Evolutionary conservation across 2,888 invertebrate genomes (phyloP).

Genomic region (Drosophila neotestacea): DNA sequence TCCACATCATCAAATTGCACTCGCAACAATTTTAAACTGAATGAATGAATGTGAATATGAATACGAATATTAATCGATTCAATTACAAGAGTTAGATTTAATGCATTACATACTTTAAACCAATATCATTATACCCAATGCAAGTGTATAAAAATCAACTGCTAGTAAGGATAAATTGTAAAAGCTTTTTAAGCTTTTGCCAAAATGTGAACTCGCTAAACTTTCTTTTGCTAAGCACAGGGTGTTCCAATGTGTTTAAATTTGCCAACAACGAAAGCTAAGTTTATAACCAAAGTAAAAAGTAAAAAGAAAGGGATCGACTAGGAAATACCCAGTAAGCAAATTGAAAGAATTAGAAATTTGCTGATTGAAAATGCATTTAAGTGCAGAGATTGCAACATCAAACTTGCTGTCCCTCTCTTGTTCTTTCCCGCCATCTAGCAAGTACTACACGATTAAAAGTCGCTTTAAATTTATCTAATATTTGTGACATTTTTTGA

Average conservation of each 20-base stretch:
- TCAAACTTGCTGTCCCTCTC: too few relatives aligned
- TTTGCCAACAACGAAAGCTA: not conserved
- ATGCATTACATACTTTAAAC: not conserved
- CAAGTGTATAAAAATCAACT: not conserved
- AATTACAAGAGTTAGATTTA: not conserved
- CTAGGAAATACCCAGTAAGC: not conserved
- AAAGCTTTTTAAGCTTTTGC: slow-evolving; percentile 31
- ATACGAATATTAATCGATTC: not conserved
- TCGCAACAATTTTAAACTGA: not conserved
- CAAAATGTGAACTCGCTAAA: not conserved
- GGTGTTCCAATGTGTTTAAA: slow-evolving; percentile 14
- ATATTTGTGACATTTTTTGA: too few relatives aligned
- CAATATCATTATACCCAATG: not conserved
- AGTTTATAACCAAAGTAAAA: slow-evolving; percentile 21
- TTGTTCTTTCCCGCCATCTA: too few relatives aligned
- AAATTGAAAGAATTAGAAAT: not conserved
- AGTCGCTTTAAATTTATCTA: too few relatives aligned
- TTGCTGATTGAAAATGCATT: too few relatives aligned
- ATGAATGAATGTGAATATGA: not conserved
- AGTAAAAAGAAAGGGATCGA: not conserved
- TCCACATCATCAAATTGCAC: not conserved
- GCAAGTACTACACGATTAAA: too few relatives aligned
- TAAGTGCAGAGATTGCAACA: too few relatives aligned
- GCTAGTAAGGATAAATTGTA: not conserved
- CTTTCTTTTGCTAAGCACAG: slow-evolving; percentile 15